Percentiles rank a stretch among this genome's conserved stretches.
Conservation (phyloP, 2,797 vertebrate genomes). For the Eleutherodactylus coqui region DNA sequence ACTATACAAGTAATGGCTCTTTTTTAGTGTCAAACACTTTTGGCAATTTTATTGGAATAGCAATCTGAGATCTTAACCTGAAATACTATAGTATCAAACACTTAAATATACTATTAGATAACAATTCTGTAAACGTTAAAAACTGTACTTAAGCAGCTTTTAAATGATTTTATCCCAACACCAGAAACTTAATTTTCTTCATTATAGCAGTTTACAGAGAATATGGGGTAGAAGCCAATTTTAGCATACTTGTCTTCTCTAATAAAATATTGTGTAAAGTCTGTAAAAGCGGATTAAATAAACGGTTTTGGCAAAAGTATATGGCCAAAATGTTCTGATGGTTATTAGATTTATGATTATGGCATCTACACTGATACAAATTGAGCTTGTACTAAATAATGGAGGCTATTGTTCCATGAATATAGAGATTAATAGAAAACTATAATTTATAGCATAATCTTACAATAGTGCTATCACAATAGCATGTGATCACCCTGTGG, state of each 20-base stretch:
- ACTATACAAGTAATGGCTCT: neutral
- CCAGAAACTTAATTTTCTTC: neutral
- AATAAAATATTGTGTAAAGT: constrained; percentile 36
- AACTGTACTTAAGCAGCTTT: neutral
- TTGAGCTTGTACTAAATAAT: constrained; percentile 44
- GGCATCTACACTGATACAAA: constrained; percentile 46
- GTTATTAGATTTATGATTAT: constrained; percentile 50
- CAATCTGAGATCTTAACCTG: neutral
- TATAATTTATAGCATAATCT: constrained; percentile 22
- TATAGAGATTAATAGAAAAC: constrained; percentile 43
- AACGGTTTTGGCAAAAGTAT: constrained; percentile 46
- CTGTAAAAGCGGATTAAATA: constrained; percentile 32
- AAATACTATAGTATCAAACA: neutral
- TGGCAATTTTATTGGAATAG: neutral
- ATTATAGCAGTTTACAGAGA: constrained; percentile 6
- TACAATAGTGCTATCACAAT: constrained; percentile 13
- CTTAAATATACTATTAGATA: neutral
- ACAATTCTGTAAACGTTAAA: neutral
- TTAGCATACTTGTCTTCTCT: constrained; percentile 33
- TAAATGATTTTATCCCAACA: neutral
- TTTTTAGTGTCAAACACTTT: neutral
- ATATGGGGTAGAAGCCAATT: constrained; percentile 19
- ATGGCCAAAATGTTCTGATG: constrained; percentile 26
- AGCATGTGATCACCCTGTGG: neutral
- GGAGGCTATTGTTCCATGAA: constrained; percentile 43